Percentiles rank a stretch among this genome's conserved stretches.
Evolutionary conservation across 2,888 invertebrate genomes (phyloP).

Genomic region (Sphaeridia pumilis): DNA sequence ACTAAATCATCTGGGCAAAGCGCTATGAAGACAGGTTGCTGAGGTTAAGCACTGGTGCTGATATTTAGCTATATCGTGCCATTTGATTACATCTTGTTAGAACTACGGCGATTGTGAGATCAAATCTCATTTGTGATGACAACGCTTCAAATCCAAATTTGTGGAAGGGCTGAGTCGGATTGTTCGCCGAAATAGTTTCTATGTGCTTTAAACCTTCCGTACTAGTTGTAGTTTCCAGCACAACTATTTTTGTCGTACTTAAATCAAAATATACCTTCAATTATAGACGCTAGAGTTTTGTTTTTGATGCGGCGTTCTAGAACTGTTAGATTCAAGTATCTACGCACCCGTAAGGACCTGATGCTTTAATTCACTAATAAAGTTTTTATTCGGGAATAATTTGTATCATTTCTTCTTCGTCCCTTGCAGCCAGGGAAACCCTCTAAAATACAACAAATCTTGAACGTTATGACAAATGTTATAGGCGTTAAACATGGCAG

Average conservation of each 20-base stretch:
- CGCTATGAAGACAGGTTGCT: constrained; percentile 45
- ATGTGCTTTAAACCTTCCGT: too few species aligned
- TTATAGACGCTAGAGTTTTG: too few species aligned
- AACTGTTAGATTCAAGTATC: too few species aligned
- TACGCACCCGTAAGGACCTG: too few species aligned
- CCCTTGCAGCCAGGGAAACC: constrained; percentile 79
- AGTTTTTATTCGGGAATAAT: neutral
- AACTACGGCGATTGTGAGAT: neutral
- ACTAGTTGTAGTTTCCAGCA: neutral
- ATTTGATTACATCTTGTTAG: neutral
- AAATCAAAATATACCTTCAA: neutral
- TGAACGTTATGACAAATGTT: constrained; percentile 87
- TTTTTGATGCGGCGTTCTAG: too few species aligned
- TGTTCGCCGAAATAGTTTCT: neutral
- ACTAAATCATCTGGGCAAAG: constrained; percentile 45
- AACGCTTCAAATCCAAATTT: constrained; percentile 5
- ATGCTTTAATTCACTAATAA: neutral
- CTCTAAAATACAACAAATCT: constrained; percentile 69
- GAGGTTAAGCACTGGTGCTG: constrained; percentile 43
- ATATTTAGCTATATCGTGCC: neutral
- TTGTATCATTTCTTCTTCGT: constrained; percentile 51
- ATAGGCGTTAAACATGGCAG: constrained; percentile 85
- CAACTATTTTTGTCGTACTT: neutral
- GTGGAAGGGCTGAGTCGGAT: constrained; percentile 9
- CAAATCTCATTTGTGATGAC: constrained; percentile 9